Evolutionary conservation across 2,113 vertebrate genomes (phyloP).

Genomic region (Hystrix cristata): DNA sequence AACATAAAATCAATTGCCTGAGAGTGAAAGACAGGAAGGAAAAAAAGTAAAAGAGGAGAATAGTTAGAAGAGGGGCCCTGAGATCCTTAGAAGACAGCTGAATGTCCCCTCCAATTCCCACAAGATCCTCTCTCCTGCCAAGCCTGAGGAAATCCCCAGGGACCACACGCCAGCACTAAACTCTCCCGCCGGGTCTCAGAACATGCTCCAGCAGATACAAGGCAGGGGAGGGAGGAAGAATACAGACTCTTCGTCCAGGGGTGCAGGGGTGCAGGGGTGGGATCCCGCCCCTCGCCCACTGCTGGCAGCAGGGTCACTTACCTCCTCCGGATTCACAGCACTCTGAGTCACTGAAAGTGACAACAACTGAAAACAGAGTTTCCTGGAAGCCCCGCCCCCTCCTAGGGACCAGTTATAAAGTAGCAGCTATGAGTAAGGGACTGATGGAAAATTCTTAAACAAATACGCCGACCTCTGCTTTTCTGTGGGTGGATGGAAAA

Average conservation of each 20-base stretch:
- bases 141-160: neutral
- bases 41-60: neutral
- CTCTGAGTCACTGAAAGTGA: neutral
- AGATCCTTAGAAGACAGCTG: neutral
- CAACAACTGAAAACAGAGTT: neutral
- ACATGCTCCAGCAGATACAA: neutral
- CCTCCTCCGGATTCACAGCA: accelerated
- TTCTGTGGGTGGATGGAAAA: neutral
- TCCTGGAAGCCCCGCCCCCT: constrained; percentile 28
- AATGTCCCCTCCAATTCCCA: neutral
- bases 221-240: neutral
- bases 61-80: neutral
- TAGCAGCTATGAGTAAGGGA: neutral
- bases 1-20: neutral
- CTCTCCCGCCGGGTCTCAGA: neutral
- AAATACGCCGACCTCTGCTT: neutral
- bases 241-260: accelerated
- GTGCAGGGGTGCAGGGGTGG: too few relatives aligned
- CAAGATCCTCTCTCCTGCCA: neutral
- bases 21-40: too few relatives aligned
- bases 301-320: accelerated
- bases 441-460: neutral
- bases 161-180: neutral
- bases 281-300: neutral
- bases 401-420: constrained; percentile 44